A percentile compares a stretch with the other conserved stretches of the same genome.
These are phyloP conservation scores for Nesidiocoris tenuis DNA, from an alignment of 2,888 invertebrate species.

Conservation along the genomic window DNA sequence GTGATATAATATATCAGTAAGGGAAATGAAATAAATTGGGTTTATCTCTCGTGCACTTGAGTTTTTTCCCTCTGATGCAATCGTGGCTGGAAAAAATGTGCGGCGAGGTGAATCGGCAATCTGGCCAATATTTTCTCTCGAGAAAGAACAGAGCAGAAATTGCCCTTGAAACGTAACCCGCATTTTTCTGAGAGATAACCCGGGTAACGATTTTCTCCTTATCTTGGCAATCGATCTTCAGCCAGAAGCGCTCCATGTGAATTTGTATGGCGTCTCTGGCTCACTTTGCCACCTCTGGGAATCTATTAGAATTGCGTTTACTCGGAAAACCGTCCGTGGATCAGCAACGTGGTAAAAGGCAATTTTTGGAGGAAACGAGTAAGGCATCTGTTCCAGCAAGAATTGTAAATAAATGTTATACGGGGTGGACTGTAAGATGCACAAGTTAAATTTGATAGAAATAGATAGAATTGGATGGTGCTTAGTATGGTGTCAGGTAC, in stretches of 20 bases:
- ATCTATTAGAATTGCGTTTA: background rate
- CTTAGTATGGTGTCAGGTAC: no score
- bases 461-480: no score
- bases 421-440: no score
- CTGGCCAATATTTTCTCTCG: constrained; percentile 25
- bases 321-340: background rate
- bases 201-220: background rate
- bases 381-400: background rate
- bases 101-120: constrained; percentile 18
- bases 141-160: background rate
- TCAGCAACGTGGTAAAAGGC: background rate
- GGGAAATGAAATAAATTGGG: background rate
- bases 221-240: no score
- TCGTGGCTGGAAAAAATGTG: background rate
- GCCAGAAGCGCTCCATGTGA: no score
- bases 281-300: background rate
- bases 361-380: background rate
- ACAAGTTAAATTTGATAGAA: no score
- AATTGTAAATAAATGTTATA: no score
- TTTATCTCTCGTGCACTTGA: background rate
- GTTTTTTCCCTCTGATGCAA: background rate
- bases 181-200: background rate
- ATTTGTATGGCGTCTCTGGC: background rate
- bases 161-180: background rate
- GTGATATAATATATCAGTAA: no score